Evolutionary conservation across 1,140 invertebrate genomes (phyloP).

Genomic region (Frieseomelitta varia): DNA sequence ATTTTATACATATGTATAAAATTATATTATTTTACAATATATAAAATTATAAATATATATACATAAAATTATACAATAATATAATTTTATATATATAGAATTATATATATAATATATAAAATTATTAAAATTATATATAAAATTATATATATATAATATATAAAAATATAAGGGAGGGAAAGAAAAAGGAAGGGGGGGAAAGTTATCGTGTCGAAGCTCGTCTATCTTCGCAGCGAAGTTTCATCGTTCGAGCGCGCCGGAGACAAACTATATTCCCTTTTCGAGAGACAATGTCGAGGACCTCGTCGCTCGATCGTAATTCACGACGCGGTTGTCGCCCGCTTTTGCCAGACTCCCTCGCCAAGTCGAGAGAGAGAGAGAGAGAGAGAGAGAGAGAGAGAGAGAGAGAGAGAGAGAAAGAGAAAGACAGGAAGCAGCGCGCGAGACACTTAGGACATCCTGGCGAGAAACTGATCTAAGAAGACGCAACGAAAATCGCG

Average conservation of each 20-base stretch:
- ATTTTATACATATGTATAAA: no score
- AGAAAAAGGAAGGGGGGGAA: neutral
- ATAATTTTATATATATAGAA: no score
- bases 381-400: conserved; percentile 22
- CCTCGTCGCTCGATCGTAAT: conserved; percentile 24
- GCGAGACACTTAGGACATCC: conserved; percentile 53
- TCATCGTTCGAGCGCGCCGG: neutral
- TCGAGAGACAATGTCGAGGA: conserved; percentile 1
- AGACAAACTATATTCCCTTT: conserved; percentile 9
- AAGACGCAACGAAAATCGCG: no score
- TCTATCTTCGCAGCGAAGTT: neutral
- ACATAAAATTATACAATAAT: no score
- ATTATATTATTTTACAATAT: no score
- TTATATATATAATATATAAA: no score
- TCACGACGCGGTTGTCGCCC: neutral
- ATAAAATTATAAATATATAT: no score
- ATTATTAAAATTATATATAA: no score
- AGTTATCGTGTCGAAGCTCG: neutral
- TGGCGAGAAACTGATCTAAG: neutral
- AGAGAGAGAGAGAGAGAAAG: neutral
- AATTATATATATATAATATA: no score
- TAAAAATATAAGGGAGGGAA: no score
- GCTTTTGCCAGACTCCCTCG: neutral
- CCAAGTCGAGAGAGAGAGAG: neutral
- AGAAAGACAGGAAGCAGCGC: conserved; percentile 46